Percentiles rank a stretch among this genome's conserved stretches.
These are phyloP conservation scores for Octopus sinensis DNA, from an alignment of 1,140 invertebrate species.

Conservation along the genomic window DNA sequence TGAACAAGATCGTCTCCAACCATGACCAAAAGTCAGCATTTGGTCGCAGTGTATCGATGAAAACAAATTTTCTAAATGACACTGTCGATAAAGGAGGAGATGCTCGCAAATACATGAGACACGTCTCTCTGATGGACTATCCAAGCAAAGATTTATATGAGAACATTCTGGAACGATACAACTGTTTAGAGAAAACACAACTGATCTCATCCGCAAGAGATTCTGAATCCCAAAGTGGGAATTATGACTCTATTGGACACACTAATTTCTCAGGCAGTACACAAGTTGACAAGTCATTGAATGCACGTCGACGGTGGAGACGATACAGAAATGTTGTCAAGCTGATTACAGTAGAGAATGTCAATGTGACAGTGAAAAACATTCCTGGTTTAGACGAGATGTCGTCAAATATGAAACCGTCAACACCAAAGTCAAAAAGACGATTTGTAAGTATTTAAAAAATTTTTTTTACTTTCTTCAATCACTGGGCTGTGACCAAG, in stretches of 20 bases:
- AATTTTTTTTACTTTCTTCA: not conserved
- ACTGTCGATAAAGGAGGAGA: too few species aligned
- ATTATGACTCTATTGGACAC: too few species aligned
- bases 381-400: conserved; percentile 21
- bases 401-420: conserved; percentile 9
- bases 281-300: too few species aligned
- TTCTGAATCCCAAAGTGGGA: not conserved
- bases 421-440: conserved; percentile 18
- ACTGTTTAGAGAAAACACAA: not conserved
- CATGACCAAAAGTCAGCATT: too few species aligned
- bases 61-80: too few species aligned
- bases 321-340: conserved; percentile 47
- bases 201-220: not conserved
- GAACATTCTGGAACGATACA: not conserved
- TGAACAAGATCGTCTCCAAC: too few species aligned
- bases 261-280: too few species aligned
- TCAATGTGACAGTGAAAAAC: conserved; percentile 28
- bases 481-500: too few species aligned
- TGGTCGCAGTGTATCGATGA: too few species aligned
- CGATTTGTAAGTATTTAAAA: conserved; percentile 25
- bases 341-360: conserved; percentile 28
- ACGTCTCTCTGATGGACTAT: too few species aligned
- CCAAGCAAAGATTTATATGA: not conserved
- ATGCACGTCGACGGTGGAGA: conserved; percentile 38
- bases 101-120: too few species aligned